phyloP scores from a whole-genome alignment of 1,140 invertebrate genomes.

The Leptonema lineaticorne region DNA sequence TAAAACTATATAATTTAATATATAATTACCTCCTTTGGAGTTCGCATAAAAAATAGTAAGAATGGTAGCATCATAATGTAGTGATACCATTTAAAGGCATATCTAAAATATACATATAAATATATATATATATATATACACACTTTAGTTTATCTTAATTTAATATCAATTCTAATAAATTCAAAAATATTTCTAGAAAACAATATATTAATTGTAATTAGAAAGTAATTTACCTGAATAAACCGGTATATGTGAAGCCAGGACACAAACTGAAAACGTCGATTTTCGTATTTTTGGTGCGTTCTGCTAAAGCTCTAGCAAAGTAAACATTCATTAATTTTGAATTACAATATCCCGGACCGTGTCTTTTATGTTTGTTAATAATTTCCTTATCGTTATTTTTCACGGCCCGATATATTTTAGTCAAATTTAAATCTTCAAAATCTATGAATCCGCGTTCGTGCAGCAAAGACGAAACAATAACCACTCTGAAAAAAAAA shows the following conservation, averaged over 20 bases:
- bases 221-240: conserved; percentile 53
- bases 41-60: conserved; percentile 69
- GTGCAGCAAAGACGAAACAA: conserved; percentile 58
- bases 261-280: conserved; percentile 78
- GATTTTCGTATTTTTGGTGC: conserved; percentile 60
- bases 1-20: conserved; percentile 20
- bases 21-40: conserved; percentile 67
- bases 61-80: conserved; percentile 69
- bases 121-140: too few relatives aligned
- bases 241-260: conserved; percentile 79
- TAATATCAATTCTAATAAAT: too few relatives aligned
- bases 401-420: conserved; percentile 50
- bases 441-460: conserved; percentile 66
- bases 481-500: conserved; percentile 53
- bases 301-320: conserved; percentile 62
- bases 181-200: neutral
- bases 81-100: conserved; percentile 71
- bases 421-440: conserved; percentile 61
- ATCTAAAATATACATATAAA: conserved; percentile 66
- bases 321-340: conserved; percentile 79
- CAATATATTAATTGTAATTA: too few relatives aligned
- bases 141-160: too few relatives aligned
- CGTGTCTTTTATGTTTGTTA: conserved; percentile 51
- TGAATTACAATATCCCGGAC: conserved; percentile 75
- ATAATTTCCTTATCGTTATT: conserved; percentile 37